Evolutionary conservation across 2,113 vertebrate species (phyloP).

Genomic region (Hystrix brachyura): DNA sequence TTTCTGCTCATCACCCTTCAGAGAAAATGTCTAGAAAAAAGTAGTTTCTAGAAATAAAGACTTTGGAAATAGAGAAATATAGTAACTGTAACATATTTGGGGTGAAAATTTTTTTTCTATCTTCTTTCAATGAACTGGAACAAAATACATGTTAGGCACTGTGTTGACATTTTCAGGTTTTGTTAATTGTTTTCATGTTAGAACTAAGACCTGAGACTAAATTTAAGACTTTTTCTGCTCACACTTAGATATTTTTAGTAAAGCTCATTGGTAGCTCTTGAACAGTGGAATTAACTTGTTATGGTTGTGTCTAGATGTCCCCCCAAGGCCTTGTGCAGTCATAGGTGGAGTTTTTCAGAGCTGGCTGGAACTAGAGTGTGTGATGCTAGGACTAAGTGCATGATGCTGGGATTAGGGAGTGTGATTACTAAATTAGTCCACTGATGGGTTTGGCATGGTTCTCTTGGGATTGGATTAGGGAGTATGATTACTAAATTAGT

Average conservation of each 20-base stretch:
- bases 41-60: not conserved
- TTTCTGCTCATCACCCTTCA: conserved; percentile 21
- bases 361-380: not conserved
- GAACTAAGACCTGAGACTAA: conserved; percentile 44
- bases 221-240: not conserved
- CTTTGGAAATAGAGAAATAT: not conserved
- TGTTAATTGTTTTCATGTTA: conserved; percentile 47
- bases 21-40: not conserved
- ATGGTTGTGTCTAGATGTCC: not conserved
- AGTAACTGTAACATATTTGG: not conserved
- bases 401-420: too few relatives aligned
- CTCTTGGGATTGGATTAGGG: too few relatives aligned
- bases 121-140: conserved; percentile 18
- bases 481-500: not conserved
- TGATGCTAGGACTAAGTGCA: not conserved
- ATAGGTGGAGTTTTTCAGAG: not conserved
- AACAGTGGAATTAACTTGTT: not conserved
- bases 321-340: not conserved
- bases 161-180: not conserved
- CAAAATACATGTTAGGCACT: not conserved
- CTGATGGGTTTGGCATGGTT: not conserved
- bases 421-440: not conserved
- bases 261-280: conserved; percentile 4
- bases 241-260: conserved; percentile 37
- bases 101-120: not conserved